A percentile compares a stretch with the other conserved stretches of the same genome.
These are phyloP conservation scores for Microcebus griseorufus DNA, from an alignment of 2,113 vertebrate species.

Conservation along the genomic window DNA sequence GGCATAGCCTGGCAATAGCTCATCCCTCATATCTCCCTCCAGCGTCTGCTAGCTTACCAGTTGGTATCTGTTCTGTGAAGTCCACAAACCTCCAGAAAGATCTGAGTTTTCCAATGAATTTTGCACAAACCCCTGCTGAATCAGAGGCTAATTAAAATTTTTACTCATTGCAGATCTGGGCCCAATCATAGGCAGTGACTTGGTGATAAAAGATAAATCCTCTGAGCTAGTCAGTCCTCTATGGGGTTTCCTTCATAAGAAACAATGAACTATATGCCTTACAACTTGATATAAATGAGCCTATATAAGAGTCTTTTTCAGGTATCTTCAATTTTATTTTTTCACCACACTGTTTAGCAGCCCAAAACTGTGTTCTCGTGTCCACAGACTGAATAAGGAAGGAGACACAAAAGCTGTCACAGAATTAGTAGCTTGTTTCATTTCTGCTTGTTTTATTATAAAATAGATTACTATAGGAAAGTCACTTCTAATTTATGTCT, in stretches of 20 bases:
- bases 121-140: constrained; percentile 56
- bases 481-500: not conserved
- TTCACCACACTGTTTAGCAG: constrained; percentile 2
- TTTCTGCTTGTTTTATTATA: constrained; percentile 22
- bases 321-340: not conserved
- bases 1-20: not conserved
- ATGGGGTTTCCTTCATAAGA: constrained; percentile 18
- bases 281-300: constrained; percentile 15
- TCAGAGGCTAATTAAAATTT: constrained; percentile 38
- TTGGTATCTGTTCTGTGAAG: not conserved
- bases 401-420: not conserved
- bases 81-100: not conserved
- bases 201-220: not conserved
- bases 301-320: not conserved
- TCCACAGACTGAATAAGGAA: not conserved
- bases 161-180: not conserved
- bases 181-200: not conserved
- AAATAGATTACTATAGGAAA: not conserved
- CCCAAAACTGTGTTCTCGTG: not conserved
- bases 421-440: not conserved
- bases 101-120: constrained; percentile 69
- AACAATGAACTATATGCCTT: not conserved
- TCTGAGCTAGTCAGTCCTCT: not conserved
- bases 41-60: not conserved
- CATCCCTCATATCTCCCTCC: not conserved